These are phyloP conservation scores for Porites rus DNA, from an alignment of 92 coral and sea anemone species.

Conservation along the genomic window DNA sequence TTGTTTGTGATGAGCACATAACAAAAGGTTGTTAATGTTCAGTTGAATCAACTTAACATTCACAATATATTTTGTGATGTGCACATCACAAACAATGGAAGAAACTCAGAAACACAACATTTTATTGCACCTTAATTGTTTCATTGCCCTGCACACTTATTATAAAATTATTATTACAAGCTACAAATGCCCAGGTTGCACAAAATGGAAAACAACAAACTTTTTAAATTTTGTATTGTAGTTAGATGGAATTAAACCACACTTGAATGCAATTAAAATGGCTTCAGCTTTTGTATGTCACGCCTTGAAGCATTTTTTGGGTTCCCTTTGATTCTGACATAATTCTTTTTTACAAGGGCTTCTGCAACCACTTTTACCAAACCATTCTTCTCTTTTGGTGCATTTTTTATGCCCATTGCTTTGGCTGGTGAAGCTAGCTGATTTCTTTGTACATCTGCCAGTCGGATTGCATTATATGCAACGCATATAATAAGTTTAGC, in stretches of 20 bases:
- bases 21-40: background rate
- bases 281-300: background rate
- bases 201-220: background rate
- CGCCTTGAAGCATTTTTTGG: background rate
- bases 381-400: background rate
- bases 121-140: too few species aligned
- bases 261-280: background rate
- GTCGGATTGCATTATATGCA: background rate
- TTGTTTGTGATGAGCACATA: background rate
- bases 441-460: background rate
- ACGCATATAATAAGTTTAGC: background rate
- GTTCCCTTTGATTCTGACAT: background rate
- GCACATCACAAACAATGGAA: background rate
- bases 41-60: too few species aligned
- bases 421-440: background rate
- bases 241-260: background rate
- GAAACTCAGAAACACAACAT: too few species aligned
- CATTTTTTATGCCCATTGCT: background rate
- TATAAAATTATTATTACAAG: too few species aligned
- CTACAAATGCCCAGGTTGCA: too few species aligned
- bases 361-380: constrained; percentile 2
- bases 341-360: background rate
- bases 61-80: background rate
- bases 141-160: too few species aligned
- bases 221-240: background rate